phyloP scores from a whole-genome alignment of 2,797 vertebrate species.

The Sebastes iracundus region DNA sequence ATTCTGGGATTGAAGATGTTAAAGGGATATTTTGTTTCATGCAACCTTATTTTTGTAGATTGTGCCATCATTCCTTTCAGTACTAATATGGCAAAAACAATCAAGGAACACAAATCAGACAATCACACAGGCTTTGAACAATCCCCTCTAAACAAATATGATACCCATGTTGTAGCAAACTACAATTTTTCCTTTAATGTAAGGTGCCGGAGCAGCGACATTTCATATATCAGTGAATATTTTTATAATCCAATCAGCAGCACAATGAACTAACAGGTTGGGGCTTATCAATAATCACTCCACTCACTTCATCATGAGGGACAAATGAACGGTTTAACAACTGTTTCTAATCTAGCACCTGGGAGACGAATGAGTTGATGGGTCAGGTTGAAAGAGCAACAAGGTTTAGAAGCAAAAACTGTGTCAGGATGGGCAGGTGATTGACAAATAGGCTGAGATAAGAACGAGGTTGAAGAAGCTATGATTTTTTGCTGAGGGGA shows the following conservation, averaged over 20 bases:
- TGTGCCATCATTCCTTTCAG: background rate
- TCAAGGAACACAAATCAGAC: background rate
- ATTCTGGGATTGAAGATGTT: too few relatives aligned
- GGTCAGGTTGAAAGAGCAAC: background rate
- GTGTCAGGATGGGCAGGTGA: conserved; percentile 2
- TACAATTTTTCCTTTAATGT: background rate
- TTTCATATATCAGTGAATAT: background rate
- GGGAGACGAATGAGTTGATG: background rate
- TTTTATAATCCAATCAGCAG: background rate
- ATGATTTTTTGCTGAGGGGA: conserved; percentile 6
- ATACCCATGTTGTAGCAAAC: background rate
- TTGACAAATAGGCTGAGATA: conserved; percentile 36
- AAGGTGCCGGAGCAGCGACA: background rate
- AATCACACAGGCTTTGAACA: background rate
- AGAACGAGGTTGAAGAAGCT: conserved; percentile 3
- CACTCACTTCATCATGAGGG: background rate
- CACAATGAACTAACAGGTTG: background rate
- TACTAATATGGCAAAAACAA: background rate
- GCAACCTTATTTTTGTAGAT: background rate
- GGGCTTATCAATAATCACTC: background rate
- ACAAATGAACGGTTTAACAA: background rate
- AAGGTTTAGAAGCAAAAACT: background rate
- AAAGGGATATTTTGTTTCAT: background rate
- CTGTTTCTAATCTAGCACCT: conserved; percentile 30
- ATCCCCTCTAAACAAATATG: background rate